Evolutionary conservation across 2,113 vertebrate genomes (phyloP).

Genomic region (Xyrauchen texanus): DNA sequence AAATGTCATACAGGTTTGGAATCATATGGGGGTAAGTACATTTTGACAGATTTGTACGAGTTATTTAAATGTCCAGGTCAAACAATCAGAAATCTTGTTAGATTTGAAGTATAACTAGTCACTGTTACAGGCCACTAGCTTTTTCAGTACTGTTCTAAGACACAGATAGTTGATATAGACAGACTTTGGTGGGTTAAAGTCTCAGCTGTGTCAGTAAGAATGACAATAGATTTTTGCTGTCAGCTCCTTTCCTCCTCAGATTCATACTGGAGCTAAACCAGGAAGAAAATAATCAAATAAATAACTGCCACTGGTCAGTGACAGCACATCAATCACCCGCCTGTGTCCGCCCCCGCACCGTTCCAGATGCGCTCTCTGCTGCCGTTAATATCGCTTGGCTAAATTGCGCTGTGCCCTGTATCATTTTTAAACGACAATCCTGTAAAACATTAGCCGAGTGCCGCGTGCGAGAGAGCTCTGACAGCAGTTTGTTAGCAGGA

Average conservation of each 20-base stretch:
- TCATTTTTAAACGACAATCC: conserved; percentile 74
- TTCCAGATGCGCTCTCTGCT: not conserved
- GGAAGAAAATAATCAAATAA: conserved; percentile 68
- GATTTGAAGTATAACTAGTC: too few species aligned
- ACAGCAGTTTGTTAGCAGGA: conserved; percentile 58
- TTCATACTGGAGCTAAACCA: conserved; percentile 61
- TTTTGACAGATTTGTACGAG: too few species aligned
- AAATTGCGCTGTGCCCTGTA: conserved; percentile 57
- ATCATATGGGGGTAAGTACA: too few species aligned
- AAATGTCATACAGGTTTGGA: too few species aligned
- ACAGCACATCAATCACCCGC: conserved; percentile 60
- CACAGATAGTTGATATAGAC: not conserved
- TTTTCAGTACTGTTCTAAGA: not conserved
- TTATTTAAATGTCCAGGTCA: too few species aligned
- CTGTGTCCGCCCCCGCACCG: conserved; percentile 51
- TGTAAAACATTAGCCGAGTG: conserved; percentile 64
- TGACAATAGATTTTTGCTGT: conserved; percentile 21
- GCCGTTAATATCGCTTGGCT: conserved; percentile 53
- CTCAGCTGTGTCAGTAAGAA: conserved; percentile 19
- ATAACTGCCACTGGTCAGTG: conserved; percentile 53
- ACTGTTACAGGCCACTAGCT: not conserved
- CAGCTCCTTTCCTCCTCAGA: conserved; percentile 52
- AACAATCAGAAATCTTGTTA: too few species aligned
- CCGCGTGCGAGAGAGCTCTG: not conserved
- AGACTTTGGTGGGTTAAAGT: not conserved